Percentiles rank a stretch among this genome's conserved stretches.
Conservation (phyloP, 2,797 vertebrate genomes). For the Chloroceryle inda region DNA sequence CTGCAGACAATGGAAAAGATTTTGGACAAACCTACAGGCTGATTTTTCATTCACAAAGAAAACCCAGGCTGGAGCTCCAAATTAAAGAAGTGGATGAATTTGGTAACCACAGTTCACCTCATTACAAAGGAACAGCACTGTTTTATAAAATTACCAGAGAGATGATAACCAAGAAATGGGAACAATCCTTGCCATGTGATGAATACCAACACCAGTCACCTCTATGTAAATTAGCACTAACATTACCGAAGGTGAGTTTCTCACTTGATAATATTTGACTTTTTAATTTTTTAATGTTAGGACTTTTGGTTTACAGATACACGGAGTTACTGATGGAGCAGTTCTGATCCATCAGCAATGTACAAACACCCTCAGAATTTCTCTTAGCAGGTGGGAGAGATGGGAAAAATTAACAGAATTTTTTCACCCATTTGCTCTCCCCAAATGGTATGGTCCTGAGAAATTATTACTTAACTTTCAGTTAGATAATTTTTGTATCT, state of each 20-base stretch:
- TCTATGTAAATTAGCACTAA: constrained; percentile 86
- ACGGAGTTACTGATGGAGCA: background rate
- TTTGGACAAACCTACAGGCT: constrained; percentile 76
- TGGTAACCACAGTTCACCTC: constrained; percentile 88
- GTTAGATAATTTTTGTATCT: background rate
- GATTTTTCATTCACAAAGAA: constrained; percentile 89
- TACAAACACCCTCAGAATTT: background rate
- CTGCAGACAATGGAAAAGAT: constrained; percentile 72
- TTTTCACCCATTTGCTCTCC: background rate
- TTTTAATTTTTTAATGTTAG: no score
- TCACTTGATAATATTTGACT: background rate
- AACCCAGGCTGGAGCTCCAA: constrained; percentile 78
- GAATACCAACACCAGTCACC: constrained; percentile 76
- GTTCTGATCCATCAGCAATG: background rate
- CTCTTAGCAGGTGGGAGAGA: background rate
- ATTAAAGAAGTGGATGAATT: constrained; percentile 89
- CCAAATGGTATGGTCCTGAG: background rate
- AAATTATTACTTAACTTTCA: background rate
- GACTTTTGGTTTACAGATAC: background rate
- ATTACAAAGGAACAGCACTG: constrained; percentile 88
- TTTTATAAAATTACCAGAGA: constrained; percentile 85
- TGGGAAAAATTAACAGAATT: background rate
- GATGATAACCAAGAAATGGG: constrained; percentile 74
- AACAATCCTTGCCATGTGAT: constrained; percentile 29
- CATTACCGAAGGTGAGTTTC: constrained; percentile 86